Percentiles rank a stretch among this genome's conserved stretches.
Conservation (phyloP, 2,797 vertebrate species). For the Sebastes vulpes region DNA sequence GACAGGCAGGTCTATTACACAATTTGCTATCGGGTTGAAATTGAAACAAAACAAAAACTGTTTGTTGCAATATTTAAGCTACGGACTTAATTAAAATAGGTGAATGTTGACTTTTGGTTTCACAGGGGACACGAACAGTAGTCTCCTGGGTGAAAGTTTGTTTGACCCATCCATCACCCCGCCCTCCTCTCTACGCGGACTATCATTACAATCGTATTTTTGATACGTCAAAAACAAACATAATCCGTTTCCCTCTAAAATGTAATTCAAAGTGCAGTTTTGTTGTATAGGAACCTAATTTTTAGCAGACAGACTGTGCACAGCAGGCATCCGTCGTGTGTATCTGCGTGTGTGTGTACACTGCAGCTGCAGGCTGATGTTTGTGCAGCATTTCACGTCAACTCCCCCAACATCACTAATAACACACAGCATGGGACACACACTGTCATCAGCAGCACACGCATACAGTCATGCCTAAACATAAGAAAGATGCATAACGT, state of each 20-base stretch:
- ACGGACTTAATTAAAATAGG: too few species aligned
- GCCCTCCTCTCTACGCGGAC: fast-evolving
- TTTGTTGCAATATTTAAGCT: too few species aligned
- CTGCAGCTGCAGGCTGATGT: slow-evolving; percentile 8
- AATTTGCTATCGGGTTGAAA: too few species aligned
- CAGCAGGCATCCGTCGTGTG: not conserved
- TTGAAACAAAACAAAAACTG: too few species aligned
- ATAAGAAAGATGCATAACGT: not conserved
- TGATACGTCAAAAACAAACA: too few species aligned
- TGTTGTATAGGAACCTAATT: not conserved
- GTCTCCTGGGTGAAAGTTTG: fast-evolving
- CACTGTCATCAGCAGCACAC: not conserved
- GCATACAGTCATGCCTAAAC: not conserved
- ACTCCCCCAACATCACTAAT: not conserved
- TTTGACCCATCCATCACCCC: not conserved
- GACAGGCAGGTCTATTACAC: too few species aligned
- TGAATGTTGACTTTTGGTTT: too few species aligned
- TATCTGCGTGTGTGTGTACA: not conserved
- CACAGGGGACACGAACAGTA: not conserved
- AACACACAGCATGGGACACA: not conserved
- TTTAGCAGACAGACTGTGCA: not conserved
- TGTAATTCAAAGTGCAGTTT: not conserved
- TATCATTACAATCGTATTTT: not conserved
- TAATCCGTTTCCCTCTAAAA: not conserved
- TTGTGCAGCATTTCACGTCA: not conserved